phyloP scores from a whole-genome alignment of 2,888 invertebrate species.

The Heteropelma amictum region DNA sequence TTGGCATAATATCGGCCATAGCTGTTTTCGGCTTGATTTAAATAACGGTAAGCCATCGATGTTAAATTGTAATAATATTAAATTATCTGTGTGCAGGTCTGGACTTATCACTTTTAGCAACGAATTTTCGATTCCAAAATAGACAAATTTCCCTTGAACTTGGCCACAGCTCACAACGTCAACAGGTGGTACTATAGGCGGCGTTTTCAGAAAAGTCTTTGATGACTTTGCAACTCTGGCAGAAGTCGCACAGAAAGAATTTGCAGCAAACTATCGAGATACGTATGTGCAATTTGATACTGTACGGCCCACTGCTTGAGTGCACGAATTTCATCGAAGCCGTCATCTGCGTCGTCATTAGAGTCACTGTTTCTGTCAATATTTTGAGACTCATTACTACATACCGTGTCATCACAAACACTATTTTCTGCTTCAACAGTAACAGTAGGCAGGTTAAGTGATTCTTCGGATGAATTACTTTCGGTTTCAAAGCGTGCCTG shows the following conservation, averaged over 20 bases:
- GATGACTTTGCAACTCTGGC: neutral
- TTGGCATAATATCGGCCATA: conserved; percentile 48
- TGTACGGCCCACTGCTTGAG: neutral
- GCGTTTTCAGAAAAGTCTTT: neutral
- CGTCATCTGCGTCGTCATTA: neutral
- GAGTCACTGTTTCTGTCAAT: neutral
- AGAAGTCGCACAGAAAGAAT: too few relatives aligned
- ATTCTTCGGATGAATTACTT: too few relatives aligned
- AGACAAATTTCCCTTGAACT: conserved; percentile 39
- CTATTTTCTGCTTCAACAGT: too few relatives aligned
- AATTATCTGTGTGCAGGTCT: conserved; percentile 19
- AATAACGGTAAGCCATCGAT: conserved; percentile 40
- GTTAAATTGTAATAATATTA: conserved; percentile 35
- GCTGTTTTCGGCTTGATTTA: conserved; percentile 36
- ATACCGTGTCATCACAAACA: too few relatives aligned
- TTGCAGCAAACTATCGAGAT: neutral
- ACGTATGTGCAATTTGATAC: neutral
- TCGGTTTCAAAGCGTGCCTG: too few relatives aligned
- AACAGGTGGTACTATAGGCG: neutral
- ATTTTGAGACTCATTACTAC: too few relatives aligned
- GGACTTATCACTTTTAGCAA: conserved; percentile 4
- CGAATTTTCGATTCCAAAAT: conserved; percentile 30
- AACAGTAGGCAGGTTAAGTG: too few relatives aligned
- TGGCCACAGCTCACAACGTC: neutral
- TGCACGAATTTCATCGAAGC: neutral